phyloP scores from a whole-genome alignment of 2,888 invertebrate genomes.

The Drosophila buzzatii region DNA sequence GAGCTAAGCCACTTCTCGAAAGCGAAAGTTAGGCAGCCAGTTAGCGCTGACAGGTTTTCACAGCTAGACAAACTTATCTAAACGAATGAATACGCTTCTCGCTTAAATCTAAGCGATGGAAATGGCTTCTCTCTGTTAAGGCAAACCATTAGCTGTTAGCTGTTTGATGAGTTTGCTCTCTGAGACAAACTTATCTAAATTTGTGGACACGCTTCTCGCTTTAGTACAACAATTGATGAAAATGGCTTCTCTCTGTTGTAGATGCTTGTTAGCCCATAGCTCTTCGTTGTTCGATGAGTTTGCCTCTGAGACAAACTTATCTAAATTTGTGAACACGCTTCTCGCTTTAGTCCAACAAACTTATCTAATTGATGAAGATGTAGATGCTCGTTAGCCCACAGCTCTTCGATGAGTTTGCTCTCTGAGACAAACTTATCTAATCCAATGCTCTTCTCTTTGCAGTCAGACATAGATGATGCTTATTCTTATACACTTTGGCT shows the following conservation, averaged over 20 bases:
- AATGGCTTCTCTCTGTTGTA: background rate
- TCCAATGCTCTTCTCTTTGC: too few species aligned
- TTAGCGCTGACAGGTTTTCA: background rate
- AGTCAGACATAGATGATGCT: too few species aligned
- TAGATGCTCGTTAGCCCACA: too few species aligned
- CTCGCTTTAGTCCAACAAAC: background rate
- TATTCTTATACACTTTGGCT: too few species aligned
- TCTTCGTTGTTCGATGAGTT: too few species aligned
- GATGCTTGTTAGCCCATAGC: too few species aligned
- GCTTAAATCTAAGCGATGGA: too few species aligned
- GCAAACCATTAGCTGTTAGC: too few species aligned
- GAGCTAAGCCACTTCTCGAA: constrained; percentile 24
- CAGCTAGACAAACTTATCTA: background rate
- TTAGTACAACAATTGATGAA: background rate
- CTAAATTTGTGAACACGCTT: background rate
- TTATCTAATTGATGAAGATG: background rate
- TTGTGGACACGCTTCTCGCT: background rate
- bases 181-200: background rate
- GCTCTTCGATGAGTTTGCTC: too few species aligned
- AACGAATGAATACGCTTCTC: background rate
- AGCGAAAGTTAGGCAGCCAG: constrained; percentile 44
- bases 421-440: background rate
- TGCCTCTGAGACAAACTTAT: background rate
- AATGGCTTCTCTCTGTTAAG: background rate
- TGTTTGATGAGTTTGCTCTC: too few species aligned